Evolutionary conservation across 1,140 invertebrate species (phyloP).

Genomic region (Acromyrmex charruanus): DNA sequence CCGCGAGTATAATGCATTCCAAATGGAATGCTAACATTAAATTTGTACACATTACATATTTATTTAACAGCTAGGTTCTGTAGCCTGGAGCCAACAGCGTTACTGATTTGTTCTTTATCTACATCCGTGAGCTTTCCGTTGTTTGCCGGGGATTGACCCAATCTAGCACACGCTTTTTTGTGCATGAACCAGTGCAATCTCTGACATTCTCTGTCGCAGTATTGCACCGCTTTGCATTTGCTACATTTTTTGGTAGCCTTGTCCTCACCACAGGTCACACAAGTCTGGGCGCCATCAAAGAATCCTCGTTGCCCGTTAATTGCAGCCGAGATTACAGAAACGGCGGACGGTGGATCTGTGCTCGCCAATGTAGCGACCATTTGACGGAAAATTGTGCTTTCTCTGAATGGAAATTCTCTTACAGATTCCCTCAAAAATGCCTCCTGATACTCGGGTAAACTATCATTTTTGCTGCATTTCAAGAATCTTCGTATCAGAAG

Average conservation of each 20-base stretch:
- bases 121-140: conserved; percentile 77
- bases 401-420: conserved; percentile 94
- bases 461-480: conserved; percentile 91
- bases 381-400: conserved; percentile 95
- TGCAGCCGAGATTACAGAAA: conserved; percentile 92
- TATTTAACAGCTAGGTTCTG: conserved; percentile 81
- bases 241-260: conserved; percentile 97
- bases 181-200: conserved; percentile 98
- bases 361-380: conserved; percentile 92
- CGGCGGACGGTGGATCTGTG: conserved; percentile 90
- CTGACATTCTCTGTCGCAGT: conserved; percentile 98
- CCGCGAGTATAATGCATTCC: background rate
- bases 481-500: conserved; percentile 91
- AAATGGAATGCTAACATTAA: background rate
- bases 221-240: conserved; percentile 97
- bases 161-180: conserved; percentile 93
- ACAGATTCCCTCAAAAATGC: conserved; percentile 94
- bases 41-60: conserved; percentile 57
- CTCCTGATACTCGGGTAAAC: conserved; percentile 93
- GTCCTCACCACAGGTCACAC: conserved; percentile 95
- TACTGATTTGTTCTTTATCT: conserved; percentile 80
- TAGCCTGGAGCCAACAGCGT: conserved; percentile 80
- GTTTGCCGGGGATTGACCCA: conserved; percentile 79
- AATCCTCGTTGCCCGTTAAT: conserved; percentile 96
- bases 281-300: conserved; percentile 90